These are phyloP conservation scores for Philantomba maxwellii DNA, from an alignment of 2,113 vertebrate species.

Conservation along the genomic window DNA sequence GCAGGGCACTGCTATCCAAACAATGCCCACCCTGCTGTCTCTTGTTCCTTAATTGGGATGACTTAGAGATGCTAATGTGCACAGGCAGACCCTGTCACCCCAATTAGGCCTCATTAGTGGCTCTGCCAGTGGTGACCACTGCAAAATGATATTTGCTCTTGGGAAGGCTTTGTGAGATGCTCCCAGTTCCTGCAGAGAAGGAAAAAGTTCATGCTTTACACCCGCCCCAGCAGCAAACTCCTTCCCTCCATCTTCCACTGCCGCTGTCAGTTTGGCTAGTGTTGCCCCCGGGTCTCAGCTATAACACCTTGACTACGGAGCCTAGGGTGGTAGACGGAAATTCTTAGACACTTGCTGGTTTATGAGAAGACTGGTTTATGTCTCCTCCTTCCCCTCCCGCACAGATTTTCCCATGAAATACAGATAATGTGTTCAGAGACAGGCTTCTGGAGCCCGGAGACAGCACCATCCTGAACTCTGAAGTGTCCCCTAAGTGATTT, in stretches of 20 bases:
- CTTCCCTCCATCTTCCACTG: neutral
- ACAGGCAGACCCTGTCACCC: conserved; percentile 35
- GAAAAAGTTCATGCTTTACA: neutral
- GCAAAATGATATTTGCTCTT: conserved; percentile 37
- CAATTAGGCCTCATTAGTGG: conserved; percentile 60
- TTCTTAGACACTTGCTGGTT: neutral
- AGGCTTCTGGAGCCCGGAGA: neutral
- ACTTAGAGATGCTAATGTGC: conserved; percentile 55
- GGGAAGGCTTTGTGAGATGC: neutral
- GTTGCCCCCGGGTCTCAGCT: neutral
- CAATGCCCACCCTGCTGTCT: conserved; percentile 32
- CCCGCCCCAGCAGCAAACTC: neutral
- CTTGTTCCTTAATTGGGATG: conserved; percentile 48
- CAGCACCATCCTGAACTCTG: neutral
- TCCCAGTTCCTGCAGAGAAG: conserved; percentile 4
- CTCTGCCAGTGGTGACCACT: conserved; percentile 45
- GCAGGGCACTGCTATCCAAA: conserved; percentile 10
- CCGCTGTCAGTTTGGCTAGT: neutral
- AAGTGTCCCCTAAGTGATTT: neutral
- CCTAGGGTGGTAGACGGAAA: neutral
- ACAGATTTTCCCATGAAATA: neutral
- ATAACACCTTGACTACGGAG: neutral
- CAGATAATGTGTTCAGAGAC: neutral
- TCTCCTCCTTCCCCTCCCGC: fast-evolving
- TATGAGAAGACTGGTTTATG: neutral